Conservation (phyloP, 2,113 vertebrate genomes). For the Tragelaphus scriptus region DNA sequence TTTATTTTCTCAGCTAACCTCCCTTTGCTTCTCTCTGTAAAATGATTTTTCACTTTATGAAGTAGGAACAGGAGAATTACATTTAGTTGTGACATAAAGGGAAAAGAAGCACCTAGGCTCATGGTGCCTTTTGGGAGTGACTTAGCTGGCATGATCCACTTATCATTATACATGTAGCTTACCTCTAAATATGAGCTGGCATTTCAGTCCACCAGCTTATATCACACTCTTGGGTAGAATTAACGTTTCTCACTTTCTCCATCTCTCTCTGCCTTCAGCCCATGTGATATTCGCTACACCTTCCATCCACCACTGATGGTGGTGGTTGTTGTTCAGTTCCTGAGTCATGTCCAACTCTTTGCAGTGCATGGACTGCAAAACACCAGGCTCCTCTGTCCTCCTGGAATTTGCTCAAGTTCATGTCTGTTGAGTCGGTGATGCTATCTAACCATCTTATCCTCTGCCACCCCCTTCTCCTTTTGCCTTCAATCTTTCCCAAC, state of each 20-base stretch:
- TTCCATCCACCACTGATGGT: neutral
- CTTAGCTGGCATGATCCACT: neutral
- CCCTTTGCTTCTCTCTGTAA: neutral
- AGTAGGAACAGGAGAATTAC: neutral
- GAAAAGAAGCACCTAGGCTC: neutral
- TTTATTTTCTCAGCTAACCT: neutral
- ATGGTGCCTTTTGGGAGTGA: neutral
- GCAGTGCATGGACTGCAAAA: neutral
- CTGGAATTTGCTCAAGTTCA: neutral
- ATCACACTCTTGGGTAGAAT: too few relatives aligned
- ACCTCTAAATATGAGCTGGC: neutral
- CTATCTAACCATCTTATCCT: neutral
- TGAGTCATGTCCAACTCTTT: neutral
- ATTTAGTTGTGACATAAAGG: neutral
- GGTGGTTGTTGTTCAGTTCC: neutral
- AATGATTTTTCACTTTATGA: neutral
- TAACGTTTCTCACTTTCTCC: neutral
- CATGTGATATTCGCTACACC: accelerated
- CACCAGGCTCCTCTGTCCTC: neutral
- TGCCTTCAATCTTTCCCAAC: neutral
- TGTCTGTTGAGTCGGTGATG: neutral
- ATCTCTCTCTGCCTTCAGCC: neutral
- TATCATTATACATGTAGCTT: neutral
- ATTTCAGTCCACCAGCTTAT: neutral
- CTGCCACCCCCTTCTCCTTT: neutral